Percentiles rank a stretch among this genome's conserved stretches.
Conservation (phyloP, 2,888 invertebrate species). For the Pyrrhia umbra region DNA sequence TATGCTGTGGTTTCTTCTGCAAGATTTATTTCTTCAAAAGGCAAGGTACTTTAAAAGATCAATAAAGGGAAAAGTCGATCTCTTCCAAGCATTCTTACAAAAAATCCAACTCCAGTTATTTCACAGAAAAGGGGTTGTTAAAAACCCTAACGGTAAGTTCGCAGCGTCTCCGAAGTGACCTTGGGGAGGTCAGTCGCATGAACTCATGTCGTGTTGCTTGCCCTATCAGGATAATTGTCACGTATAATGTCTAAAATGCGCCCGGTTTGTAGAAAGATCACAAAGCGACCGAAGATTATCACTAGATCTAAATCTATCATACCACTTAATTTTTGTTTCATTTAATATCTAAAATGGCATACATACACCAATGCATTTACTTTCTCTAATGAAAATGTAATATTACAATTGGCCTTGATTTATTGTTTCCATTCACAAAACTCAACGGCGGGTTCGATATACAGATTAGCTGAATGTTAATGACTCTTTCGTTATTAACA, state of each 20-base stretch:
- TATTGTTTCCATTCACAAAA: conserved; percentile 25
- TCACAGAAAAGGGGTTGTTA: not conserved
- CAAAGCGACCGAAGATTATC: too few relatives aligned
- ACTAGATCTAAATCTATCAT: too few relatives aligned
- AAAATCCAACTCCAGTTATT: not conserved
- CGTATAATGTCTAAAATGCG: too few relatives aligned
- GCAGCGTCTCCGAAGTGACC: not conserved
- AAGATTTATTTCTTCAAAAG: not conserved
- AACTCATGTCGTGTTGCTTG: not conserved
- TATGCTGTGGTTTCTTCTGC: not conserved
- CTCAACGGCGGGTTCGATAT: conserved; percentile 19
- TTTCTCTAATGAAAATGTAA: not conserved
- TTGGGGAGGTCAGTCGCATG: not conserved
- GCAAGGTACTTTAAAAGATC: too few relatives aligned
- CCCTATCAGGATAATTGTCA: not conserved
- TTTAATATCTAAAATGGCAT: too few relatives aligned
- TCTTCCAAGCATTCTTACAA: not conserved
- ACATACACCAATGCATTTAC: too few relatives aligned
- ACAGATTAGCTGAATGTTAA: conserved; percentile 40
- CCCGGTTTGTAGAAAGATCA: not conserved
- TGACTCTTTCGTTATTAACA: conserved; percentile 29
- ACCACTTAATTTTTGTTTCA: too few relatives aligned
- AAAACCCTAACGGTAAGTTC: not conserved
- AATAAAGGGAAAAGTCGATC: too few relatives aligned
- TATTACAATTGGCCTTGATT: conserved; percentile 7